Evolutionary conservation across 2,797 vertebrate genomes (phyloP).

Genomic region (Chelonia mydas): DNA sequence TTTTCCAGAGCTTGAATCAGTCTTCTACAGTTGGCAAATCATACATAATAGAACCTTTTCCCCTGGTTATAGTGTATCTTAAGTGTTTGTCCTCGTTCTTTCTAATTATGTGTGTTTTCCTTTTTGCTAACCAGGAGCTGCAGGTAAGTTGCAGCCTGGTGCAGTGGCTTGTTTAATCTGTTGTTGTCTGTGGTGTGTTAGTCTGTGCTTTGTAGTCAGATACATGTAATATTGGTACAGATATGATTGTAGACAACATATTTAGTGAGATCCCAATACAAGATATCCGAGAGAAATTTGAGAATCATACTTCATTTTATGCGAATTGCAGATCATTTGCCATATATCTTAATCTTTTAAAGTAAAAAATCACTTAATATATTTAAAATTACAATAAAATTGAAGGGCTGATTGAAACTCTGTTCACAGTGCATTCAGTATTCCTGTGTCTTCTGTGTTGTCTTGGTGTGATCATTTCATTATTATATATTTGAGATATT

Average conservation of each 20-base stretch:
- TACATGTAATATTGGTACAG: slow-evolving; percentile 60
- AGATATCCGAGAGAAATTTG: slow-evolving; percentile 38
- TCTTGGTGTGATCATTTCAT: slow-evolving; percentile 20
- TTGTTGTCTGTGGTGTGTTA: slow-evolving; percentile 77
- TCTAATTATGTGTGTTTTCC: slow-evolving; percentile 94
- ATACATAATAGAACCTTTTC: slow-evolving; percentile 75
- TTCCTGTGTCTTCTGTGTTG: slow-evolving; percentile 55
- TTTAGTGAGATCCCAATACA: slow-evolving; percentile 45
- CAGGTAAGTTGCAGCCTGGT: slow-evolving; percentile 96
- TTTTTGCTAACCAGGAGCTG: slow-evolving; percentile 99
- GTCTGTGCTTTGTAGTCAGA: slow-evolving; percentile 73
- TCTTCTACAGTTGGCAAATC: slow-evolving; percentile 80
- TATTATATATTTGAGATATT: not conserved
- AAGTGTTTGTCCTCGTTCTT: slow-evolving; percentile 87
- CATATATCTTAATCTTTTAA: slow-evolving; percentile 62
- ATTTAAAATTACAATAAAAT: slow-evolving; percentile 67
- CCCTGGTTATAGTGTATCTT: slow-evolving; percentile 80
- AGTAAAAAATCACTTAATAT: slow-evolving; percentile 56
- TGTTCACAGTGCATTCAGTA: slow-evolving; percentile 63
- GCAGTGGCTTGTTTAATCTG: slow-evolving; percentile 76
- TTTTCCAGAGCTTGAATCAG: slow-evolving; percentile 83
- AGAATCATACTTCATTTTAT: slow-evolving; percentile 39
- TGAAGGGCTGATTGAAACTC: slow-evolving; percentile 85
- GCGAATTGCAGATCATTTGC: slow-evolving; percentile 38
- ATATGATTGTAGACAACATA: slow-evolving; percentile 59